Evolutionary conservation across 2,797 vertebrate genomes (phyloP).

Genomic region (Novumbra hubbsi): DNA sequence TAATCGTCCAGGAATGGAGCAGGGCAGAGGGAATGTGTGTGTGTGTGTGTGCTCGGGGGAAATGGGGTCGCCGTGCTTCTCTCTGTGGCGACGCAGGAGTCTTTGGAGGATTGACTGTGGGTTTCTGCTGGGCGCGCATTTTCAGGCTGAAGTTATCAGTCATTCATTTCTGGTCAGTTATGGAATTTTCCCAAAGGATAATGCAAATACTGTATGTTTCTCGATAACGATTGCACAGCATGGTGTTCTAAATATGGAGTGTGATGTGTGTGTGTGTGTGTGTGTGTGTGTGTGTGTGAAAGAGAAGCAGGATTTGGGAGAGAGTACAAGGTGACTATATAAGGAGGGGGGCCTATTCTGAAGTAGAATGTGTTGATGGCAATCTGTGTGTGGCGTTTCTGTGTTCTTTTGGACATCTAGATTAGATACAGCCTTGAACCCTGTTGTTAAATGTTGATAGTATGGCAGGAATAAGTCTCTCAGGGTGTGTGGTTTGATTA

Average conservation of each 20-base stretch:
- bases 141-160: slow-evolving; percentile 53
- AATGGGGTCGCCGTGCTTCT: neutral
- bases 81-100: slow-evolving; percentile 43
- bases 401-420: slow-evolving; percentile 9
- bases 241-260: slow-evolving; percentile 7
- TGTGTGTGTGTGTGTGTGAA: slow-evolving; percentile 1
- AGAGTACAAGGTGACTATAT: slow-evolving; percentile 3
- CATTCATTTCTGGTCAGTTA: slow-evolving; percentile 53
- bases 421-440: neutral
- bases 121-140: slow-evolving; percentile 36
- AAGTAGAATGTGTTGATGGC: slow-evolving; percentile 15
- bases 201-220: neutral
- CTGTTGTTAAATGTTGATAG: no score
- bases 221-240: slow-evolving; percentile 5
- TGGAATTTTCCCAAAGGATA: slow-evolving; percentile 14
- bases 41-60: slow-evolving; percentile 11
- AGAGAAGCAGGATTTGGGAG: neutral
- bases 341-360: slow-evolving; percentile 1
- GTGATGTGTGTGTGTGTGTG: neutral
- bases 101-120: slow-evolving; percentile 26
- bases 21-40: neutral
- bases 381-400: slow-evolving; percentile 16
- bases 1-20: slow-evolving; percentile 24
- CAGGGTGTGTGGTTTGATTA: no score
- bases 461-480: no score